Evolutionary conservation across 2,113 vertebrate species (phyloP).

Genomic region (Myrmophylax atrothorax): DNA sequence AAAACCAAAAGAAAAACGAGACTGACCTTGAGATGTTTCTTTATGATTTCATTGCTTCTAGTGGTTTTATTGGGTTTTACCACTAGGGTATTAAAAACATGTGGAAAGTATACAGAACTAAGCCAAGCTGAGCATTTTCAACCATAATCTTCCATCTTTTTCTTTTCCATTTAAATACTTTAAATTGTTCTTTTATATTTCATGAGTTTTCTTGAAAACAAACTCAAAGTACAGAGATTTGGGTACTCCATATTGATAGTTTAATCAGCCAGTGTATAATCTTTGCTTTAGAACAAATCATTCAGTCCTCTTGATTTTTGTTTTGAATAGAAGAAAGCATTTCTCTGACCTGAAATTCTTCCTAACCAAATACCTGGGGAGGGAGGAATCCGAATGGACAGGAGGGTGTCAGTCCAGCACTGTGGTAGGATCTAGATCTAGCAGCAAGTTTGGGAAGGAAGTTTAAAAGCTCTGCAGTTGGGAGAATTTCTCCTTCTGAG

Average conservation of each 20-base stretch:
- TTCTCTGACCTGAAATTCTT: background rate
- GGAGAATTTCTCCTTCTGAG: background rate
- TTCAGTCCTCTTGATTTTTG: background rate
- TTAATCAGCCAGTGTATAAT: background rate
- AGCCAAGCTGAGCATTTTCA: conserved; percentile 23
- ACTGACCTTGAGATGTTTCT: conserved; percentile 56
- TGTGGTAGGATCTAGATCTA: background rate
- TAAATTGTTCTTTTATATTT: conserved; percentile 4
- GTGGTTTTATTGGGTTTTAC: conserved; percentile 58
- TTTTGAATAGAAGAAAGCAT: background rate
- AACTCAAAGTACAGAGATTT: background rate
- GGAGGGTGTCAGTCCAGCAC: background rate
- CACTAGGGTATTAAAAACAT: conserved; percentile 50
- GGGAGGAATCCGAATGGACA: background rate
- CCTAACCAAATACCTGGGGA: background rate
- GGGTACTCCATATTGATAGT: background rate
- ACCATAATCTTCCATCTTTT: background rate
- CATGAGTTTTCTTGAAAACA: background rate
- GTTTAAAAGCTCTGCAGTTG: background rate
- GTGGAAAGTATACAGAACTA: conserved; percentile 38
- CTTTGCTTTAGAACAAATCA: background rate
- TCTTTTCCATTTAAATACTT: conserved; percentile 14
- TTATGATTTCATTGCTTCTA: conserved; percentile 65
- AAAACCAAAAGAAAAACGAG: conserved; percentile 61
- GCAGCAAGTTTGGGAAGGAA: background rate